Conservation (phyloP, 2,113 vertebrate genomes). For the Rhinopomastus cyanomelas region DNA sequence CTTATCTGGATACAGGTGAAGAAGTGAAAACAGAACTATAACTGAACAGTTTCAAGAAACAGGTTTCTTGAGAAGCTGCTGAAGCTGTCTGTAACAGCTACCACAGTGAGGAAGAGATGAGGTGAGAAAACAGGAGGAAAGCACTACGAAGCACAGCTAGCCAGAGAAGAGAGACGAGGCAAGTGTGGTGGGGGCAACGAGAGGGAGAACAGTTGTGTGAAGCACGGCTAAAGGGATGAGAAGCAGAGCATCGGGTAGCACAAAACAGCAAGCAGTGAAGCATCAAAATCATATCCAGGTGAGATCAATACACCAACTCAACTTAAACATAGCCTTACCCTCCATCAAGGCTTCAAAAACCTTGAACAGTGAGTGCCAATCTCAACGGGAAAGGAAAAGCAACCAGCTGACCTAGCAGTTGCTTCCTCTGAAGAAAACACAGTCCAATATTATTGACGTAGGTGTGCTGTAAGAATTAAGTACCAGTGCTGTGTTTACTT, state of each 20-base stretch:
- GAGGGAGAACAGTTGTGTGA: neutral
- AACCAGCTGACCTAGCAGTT: neutral
- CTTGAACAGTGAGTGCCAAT: neutral
- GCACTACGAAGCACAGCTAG: neutral
- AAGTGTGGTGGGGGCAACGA: neutral
- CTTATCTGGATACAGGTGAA: neutral
- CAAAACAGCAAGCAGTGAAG: neutral
- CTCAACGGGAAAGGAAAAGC: neutral
- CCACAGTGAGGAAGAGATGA: neutral
- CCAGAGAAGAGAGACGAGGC: neutral
- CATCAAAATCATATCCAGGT: neutral
- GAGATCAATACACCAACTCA: neutral
- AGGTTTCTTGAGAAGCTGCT: neutral
- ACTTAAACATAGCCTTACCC: slow-evolving; percentile 1
- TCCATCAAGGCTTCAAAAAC: neutral
- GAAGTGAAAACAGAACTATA: neutral
- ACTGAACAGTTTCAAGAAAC: neutral
- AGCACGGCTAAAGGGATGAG: neutral
- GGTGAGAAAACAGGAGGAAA: neutral
- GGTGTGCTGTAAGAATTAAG: neutral
- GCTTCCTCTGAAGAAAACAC: neutral
- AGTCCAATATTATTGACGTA: neutral
- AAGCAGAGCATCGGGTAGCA: neutral
- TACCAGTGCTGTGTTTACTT: neutral
- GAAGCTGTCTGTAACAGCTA: neutral